Base-by-base conservation (phyloP, 1,140 invertebrate species). In the Drosophila auraria region DNA sequence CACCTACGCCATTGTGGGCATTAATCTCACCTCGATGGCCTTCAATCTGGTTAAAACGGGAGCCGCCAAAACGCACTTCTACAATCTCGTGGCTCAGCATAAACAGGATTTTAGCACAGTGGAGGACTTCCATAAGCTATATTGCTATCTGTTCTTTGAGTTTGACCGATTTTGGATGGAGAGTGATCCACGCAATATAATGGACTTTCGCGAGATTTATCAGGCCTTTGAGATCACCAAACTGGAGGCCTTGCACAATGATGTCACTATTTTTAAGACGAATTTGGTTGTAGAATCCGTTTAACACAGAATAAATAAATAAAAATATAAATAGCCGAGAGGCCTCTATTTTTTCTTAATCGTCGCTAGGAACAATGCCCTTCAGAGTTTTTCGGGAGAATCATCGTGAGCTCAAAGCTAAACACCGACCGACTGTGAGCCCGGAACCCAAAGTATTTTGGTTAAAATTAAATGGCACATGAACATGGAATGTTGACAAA, bases 131-230 rank as follows among this genome's bases (percentile, higher is more conserved):
- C 97, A 99, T 94, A 96, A 96, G 89, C 96, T 99, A 84, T 99
- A 99, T 94, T 98, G 97, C 94, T 98, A 98, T 93, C 93, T 99
- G 44, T 98, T 99, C 93, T 97, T 96, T 87, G 96, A 98, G 91
- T 99, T 99, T 94, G 97, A 99, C 93, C 96, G 96, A 81, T 97
- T 98, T 92, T 99, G 98, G 98, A 95, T 98, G 53, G 95, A 97
- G 64, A 97, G 97, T 33, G 98, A 98, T 87, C 98, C 98, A 1
- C 95, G 95, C 69, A 97, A 98, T 93, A 97, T 99, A 66, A 99
- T 99, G 98, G 97, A 99, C 92, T 99, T 99, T 93, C 97, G 96
- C 20, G 95, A 95, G 38, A 96, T 99, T 61, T 96, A 96, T 92
- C 95, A 97, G 79, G 96, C 96, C 82, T 99, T 98, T 94, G 97